Evolutionary conservation across 2,113 vertebrate species (phyloP), one percentile per base, ranked within the genome.

Genomic region (Cisticola juncidis): DNA sequence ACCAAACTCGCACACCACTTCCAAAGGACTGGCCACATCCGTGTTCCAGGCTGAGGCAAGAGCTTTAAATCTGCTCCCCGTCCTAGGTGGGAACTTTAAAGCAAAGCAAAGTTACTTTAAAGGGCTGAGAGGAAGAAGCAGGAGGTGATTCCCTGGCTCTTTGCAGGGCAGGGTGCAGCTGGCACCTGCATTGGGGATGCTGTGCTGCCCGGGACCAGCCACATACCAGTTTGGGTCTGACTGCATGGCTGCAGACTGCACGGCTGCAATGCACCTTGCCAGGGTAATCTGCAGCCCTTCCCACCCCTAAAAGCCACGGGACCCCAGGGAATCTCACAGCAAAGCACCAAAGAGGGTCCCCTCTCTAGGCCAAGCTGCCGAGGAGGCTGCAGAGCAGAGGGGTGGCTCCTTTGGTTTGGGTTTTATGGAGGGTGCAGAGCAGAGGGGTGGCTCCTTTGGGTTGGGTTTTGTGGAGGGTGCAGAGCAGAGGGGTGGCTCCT

Each of bases 361-460:
- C 18, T 24, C 81, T 56, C 35, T 0, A 1, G 28, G 29, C 19
- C 68, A 23, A 36, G 83, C 68, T 88, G 64, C 64, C 51, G 8
- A 64, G 45, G 45, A 80, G 24, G 74, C 58, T 13, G 74, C 50
- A 77, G 80, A 48, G 80, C 35, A 36, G 45, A 86, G 78, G 71
- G 94, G 50, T 28, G 10, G 44, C 86, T 74, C 66, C 91, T 96
- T 95, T 93, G 91, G 95, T 83, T 73, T 74, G 86, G 4, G 10
- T 97, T 97, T 66, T 90, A 91, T 96, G 16, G 7, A 38, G 38
- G 38, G 62, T 13, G 74, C 50, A 77, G 80, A 48, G 80, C 35
- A 36, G 45, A 86, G 78, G 71, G 94, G 50, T 28, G 10, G 44
- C 86, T 74, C 66, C 91, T 96, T 95, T 93, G 91, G 95, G 86